Base-by-base conservation (phyloP, 2,888 invertebrate species). In the Chouioia cunea region DNA sequence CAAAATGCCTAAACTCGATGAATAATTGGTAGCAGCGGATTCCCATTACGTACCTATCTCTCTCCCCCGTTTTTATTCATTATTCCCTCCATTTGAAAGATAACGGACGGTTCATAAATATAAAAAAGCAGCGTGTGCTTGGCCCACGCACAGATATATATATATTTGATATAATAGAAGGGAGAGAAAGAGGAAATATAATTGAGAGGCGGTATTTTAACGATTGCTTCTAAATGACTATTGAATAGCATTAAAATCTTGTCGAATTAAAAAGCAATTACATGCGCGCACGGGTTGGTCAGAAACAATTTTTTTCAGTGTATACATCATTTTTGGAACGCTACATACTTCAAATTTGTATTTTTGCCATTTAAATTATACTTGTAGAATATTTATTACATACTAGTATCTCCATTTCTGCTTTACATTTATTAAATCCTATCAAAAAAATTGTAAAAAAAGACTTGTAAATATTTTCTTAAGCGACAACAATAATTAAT, bases 221-320 rank as follows among this genome's bases (percentile, higher is more conserved):
- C 65, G 56, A 69, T 73, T 73, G 65, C 58, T 69, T 73, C 73
- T 69, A n/a, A 27, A 70, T 70, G 66, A 58, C 69, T 73, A 65
- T 73, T 73, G 73, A 73, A 70, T 66, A 58, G 69, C 59, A 70
- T 70, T 70, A 70, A 73, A 70, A 73, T 73, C 66, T 65, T 65
- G 65, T 65, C 69, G 69, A 72, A 72, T 72, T 65, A 72, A 72
- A 68, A 46, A 65, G 65, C 63, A 66, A 66, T 70, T 63, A 62
- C 63, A 63, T 47, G 46, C 14, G n/a, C 53, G 53, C 46, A 4
- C 14, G 15, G 15, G 16, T 16, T 14, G 46, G 12, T 1, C 22
- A 43, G 68, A 62, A 59, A 60, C 60, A 69, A 62, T 69, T 56
- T 60, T 44, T 65, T 46, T 16, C 27, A 27, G 27, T 27, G 3